Evolutionary conservation across 2,888 invertebrate genomes (phyloP).

Genomic region (Yponomeuta cagnagella): DNA sequence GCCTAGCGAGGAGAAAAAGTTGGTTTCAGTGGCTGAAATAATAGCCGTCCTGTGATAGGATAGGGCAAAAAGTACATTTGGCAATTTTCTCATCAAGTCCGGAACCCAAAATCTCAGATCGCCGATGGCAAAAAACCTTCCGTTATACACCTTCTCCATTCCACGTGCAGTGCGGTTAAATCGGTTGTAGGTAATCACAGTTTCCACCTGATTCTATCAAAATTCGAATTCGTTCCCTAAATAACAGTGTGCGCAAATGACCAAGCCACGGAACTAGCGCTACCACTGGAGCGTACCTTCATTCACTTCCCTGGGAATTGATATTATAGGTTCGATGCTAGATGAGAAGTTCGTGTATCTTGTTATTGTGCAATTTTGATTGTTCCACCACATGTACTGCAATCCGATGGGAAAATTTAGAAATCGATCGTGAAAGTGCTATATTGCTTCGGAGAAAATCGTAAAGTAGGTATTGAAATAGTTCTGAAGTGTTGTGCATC

Average conservation of each 20-base stretch:
- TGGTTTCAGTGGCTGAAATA: too few species aligned
- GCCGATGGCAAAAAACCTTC: conserved; percentile 44
- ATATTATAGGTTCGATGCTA: neutral
- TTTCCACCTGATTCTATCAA: conserved; percentile 32
- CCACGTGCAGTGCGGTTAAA: conserved; percentile 47
- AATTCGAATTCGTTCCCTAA: conserved; percentile 10
- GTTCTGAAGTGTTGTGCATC: neutral
- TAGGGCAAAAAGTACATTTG: conserved; percentile 33
- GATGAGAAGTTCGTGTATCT: conserved; percentile 32
- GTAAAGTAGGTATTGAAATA: conserved; percentile 7
- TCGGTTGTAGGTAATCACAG: conserved; percentile 46
- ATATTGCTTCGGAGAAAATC: conserved; percentile 13
- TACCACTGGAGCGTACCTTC: neutral
- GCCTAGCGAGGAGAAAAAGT: neutral
- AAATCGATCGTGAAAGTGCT: conserved; percentile 15
- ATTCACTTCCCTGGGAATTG: neutral
- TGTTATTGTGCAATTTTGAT: conserved; percentile 33
- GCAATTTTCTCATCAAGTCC: conserved; percentile 43
- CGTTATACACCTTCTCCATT: conserved; percentile 36
- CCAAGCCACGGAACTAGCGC: neutral
- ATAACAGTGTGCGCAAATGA: conserved; percentile 13
- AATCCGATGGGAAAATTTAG: conserved; percentile 12
- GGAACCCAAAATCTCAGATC: conserved; percentile 32
- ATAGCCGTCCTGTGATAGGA: neutral
- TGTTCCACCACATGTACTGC: conserved; percentile 10